Base-by-base conservation (phyloP, 2,888 invertebrate genomes). In the Megalurothrips usitatus region DNA sequence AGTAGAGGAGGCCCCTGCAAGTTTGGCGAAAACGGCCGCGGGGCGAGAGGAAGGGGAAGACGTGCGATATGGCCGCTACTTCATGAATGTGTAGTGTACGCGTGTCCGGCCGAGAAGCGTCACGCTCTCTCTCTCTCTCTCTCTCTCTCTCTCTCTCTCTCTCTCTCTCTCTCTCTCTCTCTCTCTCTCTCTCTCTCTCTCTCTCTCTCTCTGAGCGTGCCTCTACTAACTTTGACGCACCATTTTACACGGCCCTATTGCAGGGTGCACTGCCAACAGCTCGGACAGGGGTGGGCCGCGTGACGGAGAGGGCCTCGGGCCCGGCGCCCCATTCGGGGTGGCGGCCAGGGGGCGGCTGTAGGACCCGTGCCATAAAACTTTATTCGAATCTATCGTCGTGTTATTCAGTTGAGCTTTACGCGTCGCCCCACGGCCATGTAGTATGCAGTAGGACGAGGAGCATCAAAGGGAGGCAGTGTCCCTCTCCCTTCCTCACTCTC, bases 341-440 rank as follows among this genome's bases (percentile, higher is more conserved):
- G 58, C 19, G 58, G 19, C 19, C 52, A 17, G 52, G 6, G 52
- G 19, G 58, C 58, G 14, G 58, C 58, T 14, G 58, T 58, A 58
- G 58, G 58, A 58, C 58, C 19, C 58, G 14, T 19, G 58, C 58
- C 58, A 58, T 58, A 58, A 58, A 58, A 58, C 58, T 58, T 58
- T 58, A 58, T 58, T 58, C 58, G 58, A 58, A 58, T 58, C 58
- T 58, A 58, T 58, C 58, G 58, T 58, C 58, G 58, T 58, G 58
- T 58, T 58, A 58, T 58, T 58, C 58, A 19, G 58, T 58, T 6
- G 58, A 58, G 58, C 58, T 58, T 58, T 58, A 58, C 58, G 58
- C 58, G 58, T 58, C 34, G 34, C 34, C 34, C 34, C 6, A 43
- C 34, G 34, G 34, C 34, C 6, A 43, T 43, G 34, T 43, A 43